Conservation (phyloP, 2,888 invertebrate species). For the Erebia ligea region DNA sequence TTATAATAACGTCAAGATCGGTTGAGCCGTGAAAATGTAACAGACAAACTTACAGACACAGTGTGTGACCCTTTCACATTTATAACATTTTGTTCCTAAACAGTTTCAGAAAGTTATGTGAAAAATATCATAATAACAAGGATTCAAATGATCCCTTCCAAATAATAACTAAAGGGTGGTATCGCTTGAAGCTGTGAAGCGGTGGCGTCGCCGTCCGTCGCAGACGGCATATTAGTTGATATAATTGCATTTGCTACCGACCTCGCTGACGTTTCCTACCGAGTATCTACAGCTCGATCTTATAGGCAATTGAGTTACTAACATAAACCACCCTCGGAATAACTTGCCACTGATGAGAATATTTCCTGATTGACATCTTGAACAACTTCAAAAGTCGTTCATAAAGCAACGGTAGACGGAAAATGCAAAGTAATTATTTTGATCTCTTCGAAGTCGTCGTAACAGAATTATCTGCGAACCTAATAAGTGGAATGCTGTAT, state of each 20-base stretch:
- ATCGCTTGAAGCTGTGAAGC: conserved; percentile 57
- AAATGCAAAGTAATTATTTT: conserved; percentile 35
- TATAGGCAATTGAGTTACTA: conserved; percentile 79
- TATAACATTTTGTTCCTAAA: conserved; percentile 34
- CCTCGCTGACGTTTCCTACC: conserved; percentile 75
- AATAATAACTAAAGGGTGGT: conserved; percentile 68
- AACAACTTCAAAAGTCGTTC: conserved; percentile 41
- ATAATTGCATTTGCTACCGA: conserved; percentile 81
- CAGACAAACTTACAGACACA: too few relatives aligned
- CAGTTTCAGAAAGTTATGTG: conserved; percentile 58
- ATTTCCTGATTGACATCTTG: conserved; percentile 68
- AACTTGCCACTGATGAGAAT: conserved; percentile 74
- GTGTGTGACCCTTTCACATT: too few relatives aligned
- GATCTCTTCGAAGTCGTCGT: conserved; percentile 21
- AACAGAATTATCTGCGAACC: conserved; percentile 34
- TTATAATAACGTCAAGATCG: too few relatives aligned
- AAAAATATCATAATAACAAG: conserved; percentile 61
- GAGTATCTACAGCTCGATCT: conserved; percentile 70
- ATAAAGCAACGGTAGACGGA: conserved; percentile 34
- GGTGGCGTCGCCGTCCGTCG: conserved; percentile 57
- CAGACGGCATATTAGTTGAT: conserved; percentile 79
- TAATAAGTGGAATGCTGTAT: conserved; percentile 52
- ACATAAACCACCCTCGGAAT: conserved; percentile 77
- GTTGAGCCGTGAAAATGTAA: too few relatives aligned
- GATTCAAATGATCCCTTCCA: conserved; percentile 65